Conservation (phyloP, 2,888 invertebrate species). For the Oeneis ivallda region DNA sequence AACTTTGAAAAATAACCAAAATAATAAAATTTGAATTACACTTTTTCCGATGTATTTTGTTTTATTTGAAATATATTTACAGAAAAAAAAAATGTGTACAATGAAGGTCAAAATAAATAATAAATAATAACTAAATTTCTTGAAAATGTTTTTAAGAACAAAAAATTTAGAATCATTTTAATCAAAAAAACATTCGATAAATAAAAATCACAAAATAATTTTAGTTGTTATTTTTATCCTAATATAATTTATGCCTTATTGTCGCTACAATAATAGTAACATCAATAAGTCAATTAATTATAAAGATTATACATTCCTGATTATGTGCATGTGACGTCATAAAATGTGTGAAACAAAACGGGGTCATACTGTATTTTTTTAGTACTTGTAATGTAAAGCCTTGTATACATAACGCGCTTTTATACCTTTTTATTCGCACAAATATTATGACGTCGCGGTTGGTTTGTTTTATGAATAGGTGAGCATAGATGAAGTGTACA, state of each 20-base stretch:
- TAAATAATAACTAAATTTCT: too few species aligned
- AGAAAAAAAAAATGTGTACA: not conserved
- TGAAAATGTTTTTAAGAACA: slow-evolving; percentile 1
- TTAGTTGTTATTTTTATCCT: not conserved
- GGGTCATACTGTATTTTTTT: not conserved
- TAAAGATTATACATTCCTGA: not conserved
- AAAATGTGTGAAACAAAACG: not conserved
- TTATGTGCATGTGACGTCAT: not conserved
- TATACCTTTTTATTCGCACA: not conserved
- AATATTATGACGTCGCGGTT: not conserved
- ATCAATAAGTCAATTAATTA: slow-evolving; percentile 1
- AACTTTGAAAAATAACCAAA: not conserved
- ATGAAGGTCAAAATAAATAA: too few species aligned
- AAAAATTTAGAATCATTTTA: not conserved
- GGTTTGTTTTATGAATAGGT: not conserved
- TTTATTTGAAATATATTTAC: slow-evolving; percentile 15
- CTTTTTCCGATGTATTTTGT: not conserved
- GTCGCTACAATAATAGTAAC: slow-evolving; percentile 28
- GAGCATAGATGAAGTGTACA: not conserved
- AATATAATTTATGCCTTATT: slow-evolving; percentile 20
- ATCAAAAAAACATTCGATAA: not conserved
- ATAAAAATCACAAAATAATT: not conserved
- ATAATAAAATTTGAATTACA: slow-evolving; percentile 7
- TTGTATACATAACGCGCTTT: not conserved
- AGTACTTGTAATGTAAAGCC: not conserved